Evolutionary conservation across 2,797 vertebrate species (phyloP).

Genomic region (Atherinosoma microstoma): DNA sequence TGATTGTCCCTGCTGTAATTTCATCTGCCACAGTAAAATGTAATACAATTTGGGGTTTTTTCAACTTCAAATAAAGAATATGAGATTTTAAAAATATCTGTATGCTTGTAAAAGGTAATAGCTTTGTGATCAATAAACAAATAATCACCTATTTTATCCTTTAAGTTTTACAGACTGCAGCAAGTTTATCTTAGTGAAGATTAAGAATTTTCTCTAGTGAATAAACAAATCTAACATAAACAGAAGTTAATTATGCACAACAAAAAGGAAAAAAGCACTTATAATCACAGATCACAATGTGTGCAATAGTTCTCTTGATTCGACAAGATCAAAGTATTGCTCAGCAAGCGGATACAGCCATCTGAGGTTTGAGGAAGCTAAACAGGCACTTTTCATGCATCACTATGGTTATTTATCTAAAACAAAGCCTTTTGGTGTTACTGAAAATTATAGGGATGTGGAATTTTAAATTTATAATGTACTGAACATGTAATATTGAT

Average conservation of each 20-base stretch:
- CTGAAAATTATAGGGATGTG: background rate
- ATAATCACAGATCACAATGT: constrained; percentile 42
- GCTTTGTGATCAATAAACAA: constrained; percentile 31
- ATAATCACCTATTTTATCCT: constrained; percentile 17
- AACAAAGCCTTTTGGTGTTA: background rate
- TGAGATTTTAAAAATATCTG: constrained; percentile 52
- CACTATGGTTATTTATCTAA: constrained; percentile 7
- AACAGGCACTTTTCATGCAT: background rate
- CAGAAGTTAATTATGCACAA: constrained; percentile 33
- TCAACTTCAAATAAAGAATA: constrained; percentile 68
- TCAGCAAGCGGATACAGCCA: constrained; percentile 26
- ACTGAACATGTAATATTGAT: background rate
- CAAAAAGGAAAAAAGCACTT: constrained; percentile 8
- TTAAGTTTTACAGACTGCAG: constrained; percentile 31
- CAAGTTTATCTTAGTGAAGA: constrained; percentile 15
- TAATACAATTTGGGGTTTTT: constrained; percentile 73
- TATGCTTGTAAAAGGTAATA: constrained; percentile 54
- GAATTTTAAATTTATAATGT: background rate
- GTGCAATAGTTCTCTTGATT: constrained; percentile 42
- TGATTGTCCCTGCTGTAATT: constrained; percentile 81
- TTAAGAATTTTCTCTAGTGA: constrained; percentile 29
- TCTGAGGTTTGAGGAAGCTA: constrained; percentile 13
- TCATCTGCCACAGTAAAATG: constrained; percentile 67
- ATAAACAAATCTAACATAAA: constrained; percentile 36
- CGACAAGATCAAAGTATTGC: constrained; percentile 3